Evolutionary conservation across 2,797 vertebrate genomes (phyloP).

Genomic region (Peromyscus aztecus): DNA sequence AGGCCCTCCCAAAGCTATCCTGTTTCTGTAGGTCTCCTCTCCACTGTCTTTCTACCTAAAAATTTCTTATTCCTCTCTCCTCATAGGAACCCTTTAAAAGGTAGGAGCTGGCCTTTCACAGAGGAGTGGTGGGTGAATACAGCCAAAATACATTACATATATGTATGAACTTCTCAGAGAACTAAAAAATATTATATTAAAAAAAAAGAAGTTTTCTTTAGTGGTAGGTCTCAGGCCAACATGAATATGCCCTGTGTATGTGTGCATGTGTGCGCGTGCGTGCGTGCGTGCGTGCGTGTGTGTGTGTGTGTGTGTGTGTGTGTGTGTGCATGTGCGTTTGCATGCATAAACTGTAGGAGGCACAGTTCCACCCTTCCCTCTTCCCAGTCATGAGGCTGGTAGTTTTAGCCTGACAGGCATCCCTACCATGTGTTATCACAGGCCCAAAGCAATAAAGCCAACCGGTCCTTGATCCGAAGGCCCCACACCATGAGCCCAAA

Average conservation of each 20-base stretch:
- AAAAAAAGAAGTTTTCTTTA: not conserved
- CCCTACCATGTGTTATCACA: not conserved
- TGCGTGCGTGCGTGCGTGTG: not conserved
- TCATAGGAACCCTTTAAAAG: too few species aligned
- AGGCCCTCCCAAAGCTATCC: too few species aligned
- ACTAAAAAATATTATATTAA: not conserved
- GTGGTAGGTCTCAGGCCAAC: not conserved
- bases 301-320: not conserved
- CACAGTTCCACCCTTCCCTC: not conserved
- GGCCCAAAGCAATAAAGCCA: not conserved
- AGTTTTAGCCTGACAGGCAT: too few species aligned
- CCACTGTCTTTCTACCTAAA: too few species aligned
- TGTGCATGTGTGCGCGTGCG: not conserved
- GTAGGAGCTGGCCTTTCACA: too few species aligned
- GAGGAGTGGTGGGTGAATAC: not conserved
- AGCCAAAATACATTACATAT: not conserved
- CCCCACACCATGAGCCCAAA: not conserved
- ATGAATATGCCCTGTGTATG: not conserved
- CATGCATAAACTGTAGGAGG: not conserved
- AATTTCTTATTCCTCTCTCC: too few species aligned
- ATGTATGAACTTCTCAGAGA: not conserved
- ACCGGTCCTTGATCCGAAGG: not conserved
- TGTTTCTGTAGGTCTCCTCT: too few species aligned
- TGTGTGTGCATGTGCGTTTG: not conserved
- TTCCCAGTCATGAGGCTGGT: not conserved